A percentile compares a stretch with the other conserved stretches of the same genome.
phyloP scores from a whole-genome alignment of 2,797 vertebrate species.

The Halcyon badia region DNA sequence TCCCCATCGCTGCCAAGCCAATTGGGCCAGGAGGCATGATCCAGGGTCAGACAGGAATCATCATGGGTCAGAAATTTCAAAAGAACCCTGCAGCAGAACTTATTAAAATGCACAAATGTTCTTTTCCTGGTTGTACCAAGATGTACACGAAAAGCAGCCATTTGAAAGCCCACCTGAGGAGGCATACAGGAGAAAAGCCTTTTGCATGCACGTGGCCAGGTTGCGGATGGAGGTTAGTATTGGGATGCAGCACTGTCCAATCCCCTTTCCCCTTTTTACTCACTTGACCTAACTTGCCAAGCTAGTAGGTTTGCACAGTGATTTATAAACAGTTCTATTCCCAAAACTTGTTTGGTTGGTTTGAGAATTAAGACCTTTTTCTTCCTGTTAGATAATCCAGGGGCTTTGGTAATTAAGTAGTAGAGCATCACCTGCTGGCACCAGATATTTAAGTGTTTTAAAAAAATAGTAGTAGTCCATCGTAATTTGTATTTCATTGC shows the following conservation, averaged over 20 bases:
- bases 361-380: not conserved
- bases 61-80: constrained; percentile 93
- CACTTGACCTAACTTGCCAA: not conserved
- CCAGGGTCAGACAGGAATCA: constrained; percentile 81
- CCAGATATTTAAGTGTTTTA: not conserved
- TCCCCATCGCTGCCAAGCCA: constrained; percentile 95
- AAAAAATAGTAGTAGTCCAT: not conserved
- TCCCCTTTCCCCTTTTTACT: not conserved
- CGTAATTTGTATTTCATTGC: not conserved
- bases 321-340: not conserved
- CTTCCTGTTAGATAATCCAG: not conserved
- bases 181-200: constrained; percentile 97
- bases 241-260: not conserved
- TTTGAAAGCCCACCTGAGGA: constrained; percentile 94
- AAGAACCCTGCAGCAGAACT: constrained; percentile 95
- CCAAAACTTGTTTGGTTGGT: not conserved
- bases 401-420: not conserved
- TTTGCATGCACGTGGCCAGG: constrained; percentile 96
- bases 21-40: constrained; percentile 85
- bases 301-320: not conserved
- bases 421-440: not conserved
- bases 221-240: constrained; percentile 96
- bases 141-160: constrained; percentile 99
- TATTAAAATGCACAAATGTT: constrained; percentile 98
- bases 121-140: constrained; percentile 95